Conservation (phyloP, 1,140 invertebrate species). For the Solenopsis invicta region DNA sequence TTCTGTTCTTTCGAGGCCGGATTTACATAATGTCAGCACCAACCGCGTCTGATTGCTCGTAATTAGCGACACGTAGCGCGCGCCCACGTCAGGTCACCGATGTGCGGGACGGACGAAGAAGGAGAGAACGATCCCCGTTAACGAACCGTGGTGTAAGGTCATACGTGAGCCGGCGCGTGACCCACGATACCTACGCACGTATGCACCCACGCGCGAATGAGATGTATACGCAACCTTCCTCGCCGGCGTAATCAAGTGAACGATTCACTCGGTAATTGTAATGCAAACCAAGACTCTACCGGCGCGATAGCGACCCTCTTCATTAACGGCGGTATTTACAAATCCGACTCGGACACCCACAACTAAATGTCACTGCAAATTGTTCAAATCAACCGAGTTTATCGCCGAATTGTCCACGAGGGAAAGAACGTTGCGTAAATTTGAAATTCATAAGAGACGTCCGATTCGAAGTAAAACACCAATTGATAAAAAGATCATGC, state of each 20-base stretch:
- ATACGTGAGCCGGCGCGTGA: conserved; percentile 60
- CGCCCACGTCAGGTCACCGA: conserved; percentile 83
- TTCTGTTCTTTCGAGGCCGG: conserved; percentile 79
- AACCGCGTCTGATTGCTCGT: conserved; percentile 81
- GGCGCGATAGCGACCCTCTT: conserved; percentile 45
- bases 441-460: not conserved
- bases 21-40: conserved; percentile 83
- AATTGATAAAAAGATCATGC: not conserved
- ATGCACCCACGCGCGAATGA: conserved; percentile 57
- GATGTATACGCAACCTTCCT: conserved; percentile 33
- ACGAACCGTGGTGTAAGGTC: conserved; percentile 68
- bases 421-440: not conserved
- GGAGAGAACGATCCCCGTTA: conserved; percentile 69
- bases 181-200: conserved; percentile 63
- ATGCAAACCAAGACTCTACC: conserved; percentile 50
- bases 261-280: conserved; percentile 59
- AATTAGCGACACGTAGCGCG: conserved; percentile 85
- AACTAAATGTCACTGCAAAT: not conserved
- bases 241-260: conserved; percentile 62
- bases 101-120: conserved; percentile 52
- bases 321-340: conserved; percentile 39
- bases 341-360: conserved; percentile 16
- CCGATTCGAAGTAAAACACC: not conserved
- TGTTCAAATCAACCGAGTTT: not conserved
- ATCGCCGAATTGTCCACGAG: not conserved